Percentiles rank a stretch among this genome's conserved stretches.
These are phyloP conservation scores for Uria aalge DNA, from an alignment of 2,113 vertebrate genomes.

Conservation along the genomic window DNA sequence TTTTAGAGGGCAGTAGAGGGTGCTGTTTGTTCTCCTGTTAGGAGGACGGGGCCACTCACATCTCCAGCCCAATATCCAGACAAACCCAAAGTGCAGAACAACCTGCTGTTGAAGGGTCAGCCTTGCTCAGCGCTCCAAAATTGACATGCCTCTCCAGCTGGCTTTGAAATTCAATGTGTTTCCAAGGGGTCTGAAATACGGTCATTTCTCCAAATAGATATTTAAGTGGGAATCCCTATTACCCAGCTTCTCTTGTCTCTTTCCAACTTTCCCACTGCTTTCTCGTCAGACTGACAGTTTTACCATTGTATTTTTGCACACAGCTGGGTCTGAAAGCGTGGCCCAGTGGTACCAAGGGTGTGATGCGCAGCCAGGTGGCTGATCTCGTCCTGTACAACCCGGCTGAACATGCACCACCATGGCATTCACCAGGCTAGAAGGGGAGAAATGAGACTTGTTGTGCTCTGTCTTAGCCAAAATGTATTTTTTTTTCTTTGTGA, in stretches of 20 bases:
- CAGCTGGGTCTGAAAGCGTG: neutral
- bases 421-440: neutral
- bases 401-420: fast-evolving
- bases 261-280: neutral
- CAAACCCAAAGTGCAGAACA: neutral
- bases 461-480: neutral
- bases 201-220: neutral
- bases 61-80: neutral
- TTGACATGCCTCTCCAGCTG: fast-evolving
- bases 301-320: neutral
- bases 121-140: neutral
- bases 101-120: neutral
- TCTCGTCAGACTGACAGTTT: neutral
- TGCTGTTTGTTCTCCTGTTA: neutral
- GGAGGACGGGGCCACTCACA: neutral
- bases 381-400: fast-evolving
- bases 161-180: neutral
- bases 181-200: neutral
- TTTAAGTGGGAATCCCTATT: fast-evolving
- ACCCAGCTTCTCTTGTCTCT: neutral
- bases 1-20: neutral
- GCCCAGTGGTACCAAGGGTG: neutral
- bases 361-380: neutral
- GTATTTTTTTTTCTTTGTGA: neutral
- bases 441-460: neutral